Evolutionary conservation across 2,888 invertebrate species (phyloP), one percentile per base, ranked within the genome.

Genomic region (Lomographa bimaculata): DNA sequence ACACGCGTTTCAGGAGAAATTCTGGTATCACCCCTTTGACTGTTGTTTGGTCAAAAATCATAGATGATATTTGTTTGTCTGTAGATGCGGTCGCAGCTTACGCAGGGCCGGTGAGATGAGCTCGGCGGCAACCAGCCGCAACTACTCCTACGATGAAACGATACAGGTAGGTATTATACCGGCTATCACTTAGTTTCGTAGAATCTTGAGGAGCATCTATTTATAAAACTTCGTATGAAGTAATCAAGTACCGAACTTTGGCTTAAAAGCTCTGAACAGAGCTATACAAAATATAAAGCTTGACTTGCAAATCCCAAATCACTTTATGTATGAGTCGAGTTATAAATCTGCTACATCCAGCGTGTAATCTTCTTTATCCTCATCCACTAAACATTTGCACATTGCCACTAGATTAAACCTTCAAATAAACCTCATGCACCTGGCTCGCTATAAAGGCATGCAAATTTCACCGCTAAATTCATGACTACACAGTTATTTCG

Each of bases 71-170:
- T n/a, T n/a, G n/a, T n/a, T n/a, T 70, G 61, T 1, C 66, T 28
- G 4, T 34, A 85, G 85, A 80, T 79, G 81, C 61, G 69, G 75
- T 64, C 74, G 79, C 76, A 71, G 78, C 66, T 67, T 14, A n/a
- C 53, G 57, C 69, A 71, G 63, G 72, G 78, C 71, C 68, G 71
- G 70, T 79, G 84, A 86, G 66, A 85, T 85, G 85, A 80, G 73
- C 67, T 71, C 75, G 52, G 77, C 71, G 72, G 75, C 71, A 28
- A 54, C 73, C 20, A 69, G 75, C 63, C 76, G 75, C 65, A 79
- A 73, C 59, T 87, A 84, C 64, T 80, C 86, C 39, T 86, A 81
- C 57, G 86, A 87, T 74, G 86, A 89, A 61, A 89, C 89, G 20
- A 76, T 89, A 68, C 86, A 85, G 78, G 89, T 86, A 1, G 5